These are phyloP conservation scores for Bergia puertoricense DNA, from an alignment of 92 coral and sea anemone genomes.

Conservation along the genomic window DNA sequence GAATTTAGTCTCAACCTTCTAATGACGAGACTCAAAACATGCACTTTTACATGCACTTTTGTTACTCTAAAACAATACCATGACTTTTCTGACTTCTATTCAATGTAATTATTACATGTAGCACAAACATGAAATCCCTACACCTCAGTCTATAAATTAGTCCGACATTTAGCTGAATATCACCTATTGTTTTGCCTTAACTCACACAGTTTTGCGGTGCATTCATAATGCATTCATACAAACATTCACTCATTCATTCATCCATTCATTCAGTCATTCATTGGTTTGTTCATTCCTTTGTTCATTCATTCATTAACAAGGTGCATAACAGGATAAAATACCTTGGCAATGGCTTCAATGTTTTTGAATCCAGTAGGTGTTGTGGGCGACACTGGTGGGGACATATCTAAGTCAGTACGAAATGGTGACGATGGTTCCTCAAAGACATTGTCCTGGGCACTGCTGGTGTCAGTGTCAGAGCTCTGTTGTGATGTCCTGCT, in stretches of 20 bases:
- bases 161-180: no score
- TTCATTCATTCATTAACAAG: neutral
- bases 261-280: neutral
- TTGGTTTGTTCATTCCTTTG: neutral
- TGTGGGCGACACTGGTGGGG: slow-evolving; percentile 85
- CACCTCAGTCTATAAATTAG: no score
- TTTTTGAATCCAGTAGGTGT: slow-evolving; percentile 51
- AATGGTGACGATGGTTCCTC: slow-evolving; percentile 83
- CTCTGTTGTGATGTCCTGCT: slow-evolving; percentile 73
- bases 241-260: neutral
- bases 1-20: no score
- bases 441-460: slow-evolving; percentile 78
- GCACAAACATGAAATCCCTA: no score
- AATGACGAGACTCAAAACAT: no score
- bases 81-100: no score
- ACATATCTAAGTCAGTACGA: slow-evolving; percentile 76
- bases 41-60: no score
- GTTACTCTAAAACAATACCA: no score
- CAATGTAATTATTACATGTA: no score
- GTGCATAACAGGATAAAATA: neutral
- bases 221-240: neutral
- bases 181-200: no score
- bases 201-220: no score
- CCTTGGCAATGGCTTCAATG: slow-evolving; percentile 79
- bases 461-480: slow-evolving; percentile 65